Evolutionary conservation across 1,140 invertebrate genomes (phyloP).

Genomic region (Brachionus paranguensis): DNA sequence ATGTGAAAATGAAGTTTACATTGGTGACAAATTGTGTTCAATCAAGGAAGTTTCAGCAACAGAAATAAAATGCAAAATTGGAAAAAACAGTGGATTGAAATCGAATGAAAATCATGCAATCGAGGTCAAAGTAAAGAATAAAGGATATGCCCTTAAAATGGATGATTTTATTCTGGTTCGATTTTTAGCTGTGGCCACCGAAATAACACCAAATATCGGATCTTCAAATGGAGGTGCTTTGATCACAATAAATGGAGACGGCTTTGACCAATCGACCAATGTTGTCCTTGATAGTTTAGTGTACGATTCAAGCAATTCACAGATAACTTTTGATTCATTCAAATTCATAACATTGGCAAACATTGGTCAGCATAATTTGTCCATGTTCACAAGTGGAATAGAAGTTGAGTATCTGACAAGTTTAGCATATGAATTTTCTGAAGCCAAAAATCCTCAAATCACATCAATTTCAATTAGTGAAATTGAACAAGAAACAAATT

Average conservation of each 20-base stretch:
- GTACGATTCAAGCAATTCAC: constrained; percentile 40
- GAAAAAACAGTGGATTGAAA: background rate
- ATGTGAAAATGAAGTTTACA: background rate
- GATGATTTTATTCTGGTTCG: background rate
- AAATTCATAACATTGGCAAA: background rate
- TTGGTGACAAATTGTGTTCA: background rate
- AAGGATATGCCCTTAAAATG: background rate
- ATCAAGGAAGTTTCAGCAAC: constrained; percentile 15
- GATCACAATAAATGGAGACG: background rate
- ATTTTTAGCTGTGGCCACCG: background rate
- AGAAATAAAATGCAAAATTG: constrained; percentile 25
- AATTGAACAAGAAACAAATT: background rate
- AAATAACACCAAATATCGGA: background rate
- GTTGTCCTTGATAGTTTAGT: constrained; percentile 42
- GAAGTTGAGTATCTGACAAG: background rate
- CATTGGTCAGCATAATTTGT: background rate
- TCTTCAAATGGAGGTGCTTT: background rate
- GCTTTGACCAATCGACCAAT: constrained; percentile 9
- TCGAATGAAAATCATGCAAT: background rate
- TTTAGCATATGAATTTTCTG: background rate
- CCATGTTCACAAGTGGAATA: background rate
- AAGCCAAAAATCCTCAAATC: background rate
- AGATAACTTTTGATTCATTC: background rate
- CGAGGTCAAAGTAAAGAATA: background rate
- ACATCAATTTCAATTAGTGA: background rate